Percentiles rank a stretch among this genome's conserved stretches.
phyloP scores from a whole-genome alignment of 2,888 invertebrate genomes.

The Epistrophe grossulariae region DNA sequence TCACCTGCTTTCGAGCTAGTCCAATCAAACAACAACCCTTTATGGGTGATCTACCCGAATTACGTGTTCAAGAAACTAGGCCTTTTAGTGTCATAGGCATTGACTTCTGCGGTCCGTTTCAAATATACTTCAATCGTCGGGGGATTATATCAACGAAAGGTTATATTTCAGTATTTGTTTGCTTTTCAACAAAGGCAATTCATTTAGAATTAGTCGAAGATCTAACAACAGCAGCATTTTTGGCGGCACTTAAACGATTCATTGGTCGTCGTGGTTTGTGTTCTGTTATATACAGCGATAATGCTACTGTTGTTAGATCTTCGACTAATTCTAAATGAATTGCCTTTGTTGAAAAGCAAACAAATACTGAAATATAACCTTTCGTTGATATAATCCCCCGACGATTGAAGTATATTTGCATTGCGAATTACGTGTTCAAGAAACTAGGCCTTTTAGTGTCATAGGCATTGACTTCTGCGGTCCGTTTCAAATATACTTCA shows the following conservation, averaged over 20 bases:
- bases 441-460: background rate
- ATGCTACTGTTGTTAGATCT: conserved; percentile 60
- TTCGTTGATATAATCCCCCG: too few relatives aligned
- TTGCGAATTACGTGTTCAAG: too few relatives aligned
- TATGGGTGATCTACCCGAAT: background rate
- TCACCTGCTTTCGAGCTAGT: conserved; percentile 50
- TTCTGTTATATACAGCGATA: too few relatives aligned
- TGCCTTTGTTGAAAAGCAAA: too few relatives aligned
- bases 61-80: too few relatives aligned
- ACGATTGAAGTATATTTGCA: conserved; percentile 47
- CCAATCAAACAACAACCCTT: conserved; percentile 54
- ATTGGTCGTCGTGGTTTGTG: too few relatives aligned
- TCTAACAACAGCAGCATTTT: conserved; percentile 55
- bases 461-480: conserved; percentile 64
- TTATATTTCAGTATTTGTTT: too few relatives aligned
- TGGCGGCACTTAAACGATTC: conserved; percentile 62
- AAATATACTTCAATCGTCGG: conserved; percentile 39
- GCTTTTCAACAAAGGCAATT: too few relatives aligned
- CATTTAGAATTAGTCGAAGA: conserved; percentile 25
- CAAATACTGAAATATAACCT: too few relatives aligned
- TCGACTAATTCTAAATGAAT: conserved; percentile 5
- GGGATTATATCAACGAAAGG: too few relatives aligned
- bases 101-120: conserved; percentile 64
- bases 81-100: conserved; percentile 39
- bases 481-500: conserved; percentile 58